Evolutionary conservation across 2,797 vertebrate genomes (phyloP), one percentile per base, ranked within the genome.

Genomic region (Schizothorax lantsangensis): DNA sequence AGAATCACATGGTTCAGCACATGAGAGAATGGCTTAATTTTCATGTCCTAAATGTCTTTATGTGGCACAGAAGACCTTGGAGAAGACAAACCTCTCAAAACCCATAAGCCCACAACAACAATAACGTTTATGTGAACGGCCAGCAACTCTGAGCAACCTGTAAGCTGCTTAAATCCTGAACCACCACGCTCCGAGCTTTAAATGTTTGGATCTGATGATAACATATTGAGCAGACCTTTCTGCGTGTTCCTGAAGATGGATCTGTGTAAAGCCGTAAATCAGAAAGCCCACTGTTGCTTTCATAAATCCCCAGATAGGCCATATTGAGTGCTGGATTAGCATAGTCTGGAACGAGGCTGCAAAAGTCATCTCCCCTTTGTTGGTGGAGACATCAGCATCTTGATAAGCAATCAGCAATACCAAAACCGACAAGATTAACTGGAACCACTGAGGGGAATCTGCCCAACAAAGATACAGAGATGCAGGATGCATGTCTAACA

Each of bases 361-460:
- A 88, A 89, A 86, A 82, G 87, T 83, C 87, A 86, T 88, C 87
- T 77, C 84, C 72, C 40, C 73, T 87, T 88, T 91, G 90, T 91
- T 88, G 87, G 84, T 86, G 83, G 87, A 90, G 79, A 85, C 84
- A 82, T 87, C 73, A 72, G 52, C 9, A 77, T 84, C 83, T 77
- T 57, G 89, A 91, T 91, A 89, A 90, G 91, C 87, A 90, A 88
- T 91, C 90, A 85, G 88, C 72, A 86, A 87, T 88, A 86, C 54
- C 73, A 71, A 89, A 89, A 91, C 81, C 80, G 84, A 92, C 89
- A 84, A 92, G 91, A 91, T 89, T 84, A 89, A 87, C 87, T 75
- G 68, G 64, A 91, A 83, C 72, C 79, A 89, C 79, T 84, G 84
- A 86, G 75, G 73, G 79, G 68, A 84, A 88, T 89, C 90, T 87